Base-by-base conservation (phyloP, 2,888 invertebrate species). In the Holacanthella duospinosa region DNA sequence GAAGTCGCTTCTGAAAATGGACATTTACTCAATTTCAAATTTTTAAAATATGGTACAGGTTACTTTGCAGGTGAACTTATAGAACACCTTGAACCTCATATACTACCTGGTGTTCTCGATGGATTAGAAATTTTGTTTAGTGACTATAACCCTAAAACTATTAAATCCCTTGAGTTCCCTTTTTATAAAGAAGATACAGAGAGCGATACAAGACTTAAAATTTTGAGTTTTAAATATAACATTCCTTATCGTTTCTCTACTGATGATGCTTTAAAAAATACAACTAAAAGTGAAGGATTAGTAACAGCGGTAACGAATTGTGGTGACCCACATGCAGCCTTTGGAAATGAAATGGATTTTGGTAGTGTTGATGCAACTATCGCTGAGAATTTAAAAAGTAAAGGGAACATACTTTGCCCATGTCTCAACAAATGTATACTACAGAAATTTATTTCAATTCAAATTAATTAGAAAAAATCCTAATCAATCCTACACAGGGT, bases 1-100 rank as follows among this genome's bases (percentile, higher is more conserved):
- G 62, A 65, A 16, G 12, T 60, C 1, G 66, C 66, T 2, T 27
- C 60, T 2, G 28, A n/a, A 28, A 0, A 60, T 0, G 63, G 60
- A 1, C 54, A 67, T n/a, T 55, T 57, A 44, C 19, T 68, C 3
- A 63, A 65, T 43, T 66, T 68, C 55, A 68, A 68, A 43, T 68
- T 68, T 57, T 53, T 68, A 27, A 68, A 68, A 56, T 68, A 68
- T 61, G 66, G 68, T 26, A 64, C 68, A 1, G 68, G 68, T 25
- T 65, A 63, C 53, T 68, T 68, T 62, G 68, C 66, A 4, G 63
- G 68, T 12, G n/a, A n/a, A n/a, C n/a, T n/a, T n/a, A n/a, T 19
- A 1, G 36, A 56, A 1, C 36, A 62, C 21, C 57, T 65, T 16
- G 36, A 64, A 21, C 28, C 29, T 0, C 29, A 64, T 27, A 65